Evolutionary conservation across 1,140 invertebrate species (phyloP).

Genomic region (Gryllus bimaculatus): DNA sequence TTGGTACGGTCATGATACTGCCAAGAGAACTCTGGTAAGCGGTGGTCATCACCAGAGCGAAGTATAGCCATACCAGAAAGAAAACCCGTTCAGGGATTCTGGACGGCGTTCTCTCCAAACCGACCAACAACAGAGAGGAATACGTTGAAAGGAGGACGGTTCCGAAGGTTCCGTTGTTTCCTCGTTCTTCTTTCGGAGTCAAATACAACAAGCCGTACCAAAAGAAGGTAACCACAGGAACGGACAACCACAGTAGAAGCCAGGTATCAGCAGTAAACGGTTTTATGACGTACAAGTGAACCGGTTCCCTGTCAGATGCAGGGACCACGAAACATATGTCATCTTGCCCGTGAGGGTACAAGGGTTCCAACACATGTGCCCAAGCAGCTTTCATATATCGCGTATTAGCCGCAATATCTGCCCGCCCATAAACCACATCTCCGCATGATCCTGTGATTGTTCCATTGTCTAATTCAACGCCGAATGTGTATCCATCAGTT

Average conservation of each 20-base stretch:
- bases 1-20: conserved; percentile 29
- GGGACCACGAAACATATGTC: conserved; percentile 35
- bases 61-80: conserved; percentile 28
- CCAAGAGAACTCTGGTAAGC: conserved; percentile 29
- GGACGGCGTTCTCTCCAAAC: background rate
- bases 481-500: conserved; percentile 25
- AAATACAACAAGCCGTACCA: conserved; percentile 23
- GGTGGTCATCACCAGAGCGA: conserved; percentile 30
- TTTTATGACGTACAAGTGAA: conserved; percentile 33
- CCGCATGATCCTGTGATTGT: conserved; percentile 33
- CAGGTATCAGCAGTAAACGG: conserved; percentile 32
- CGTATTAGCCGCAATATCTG: conserved; percentile 33
- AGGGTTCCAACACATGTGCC: conserved; percentile 27
- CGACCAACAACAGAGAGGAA: background rate
- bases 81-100: conserved; percentile 27
- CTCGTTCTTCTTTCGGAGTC: no score
- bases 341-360: conserved; percentile 31
- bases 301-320: conserved; percentile 32
- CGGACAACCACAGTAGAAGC: conserved; percentile 26
- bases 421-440: conserved; percentile 29
- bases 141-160: background rate
- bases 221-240: conserved; percentile 23
- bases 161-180: background rate
- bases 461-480: conserved; percentile 28
- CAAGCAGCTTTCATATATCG: conserved; percentile 27